Evolutionary conservation across 2,113 vertebrate species (phyloP).

Genomic region (Porphyrio hochstetteri): DNA sequence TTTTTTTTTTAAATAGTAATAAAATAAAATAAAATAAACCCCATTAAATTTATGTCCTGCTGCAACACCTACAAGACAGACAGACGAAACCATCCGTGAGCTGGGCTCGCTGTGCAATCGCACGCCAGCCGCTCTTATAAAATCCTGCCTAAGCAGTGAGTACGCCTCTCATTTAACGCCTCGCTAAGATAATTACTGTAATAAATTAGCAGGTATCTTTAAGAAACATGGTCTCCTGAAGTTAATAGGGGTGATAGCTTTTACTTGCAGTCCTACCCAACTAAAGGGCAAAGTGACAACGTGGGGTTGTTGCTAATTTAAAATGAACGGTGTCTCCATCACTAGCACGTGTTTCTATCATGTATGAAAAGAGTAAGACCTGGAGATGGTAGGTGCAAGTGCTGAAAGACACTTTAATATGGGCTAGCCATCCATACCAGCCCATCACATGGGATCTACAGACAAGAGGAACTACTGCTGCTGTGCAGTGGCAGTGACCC

Average conservation of each 20-base stretch:
- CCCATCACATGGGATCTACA: background rate
- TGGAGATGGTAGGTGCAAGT: background rate
- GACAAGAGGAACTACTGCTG: background rate
- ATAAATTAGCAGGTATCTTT: conserved; percentile 8
- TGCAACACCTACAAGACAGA: conserved; percentile 46
- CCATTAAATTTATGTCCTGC: background rate
- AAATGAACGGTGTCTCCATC: background rate
- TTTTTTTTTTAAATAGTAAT: background rate
- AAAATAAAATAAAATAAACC: background rate
- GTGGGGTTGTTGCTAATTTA: background rate
- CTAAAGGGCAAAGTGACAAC: background rate
- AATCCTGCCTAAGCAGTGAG: background rate
- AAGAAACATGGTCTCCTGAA: background rate
- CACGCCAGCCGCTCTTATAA: background rate
- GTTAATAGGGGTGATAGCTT: background rate
- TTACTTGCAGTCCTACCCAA: background rate
- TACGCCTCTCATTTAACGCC: background rate
- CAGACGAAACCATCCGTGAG: background rate
- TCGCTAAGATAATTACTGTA: background rate
- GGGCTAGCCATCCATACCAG: background rate
- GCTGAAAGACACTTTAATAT: background rate
- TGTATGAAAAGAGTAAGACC: background rate
- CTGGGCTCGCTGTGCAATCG: accelerated
- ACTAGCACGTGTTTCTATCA: accelerated
- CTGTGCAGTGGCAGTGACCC: background rate